Conservation (phyloP, 2,797 vertebrate species). For the Pelobates cultripes region DNA sequence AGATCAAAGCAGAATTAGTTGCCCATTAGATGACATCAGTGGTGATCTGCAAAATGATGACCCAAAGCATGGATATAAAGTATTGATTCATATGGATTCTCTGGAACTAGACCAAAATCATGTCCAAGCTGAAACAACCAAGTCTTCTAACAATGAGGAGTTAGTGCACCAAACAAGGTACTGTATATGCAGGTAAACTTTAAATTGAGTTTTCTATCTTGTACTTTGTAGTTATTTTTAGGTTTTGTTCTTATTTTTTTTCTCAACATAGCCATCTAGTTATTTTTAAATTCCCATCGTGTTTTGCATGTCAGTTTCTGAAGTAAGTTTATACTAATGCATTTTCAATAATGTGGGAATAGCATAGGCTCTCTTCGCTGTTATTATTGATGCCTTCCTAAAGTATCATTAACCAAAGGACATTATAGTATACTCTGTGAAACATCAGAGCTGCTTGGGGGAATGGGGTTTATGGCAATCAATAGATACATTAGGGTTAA, state of each 20-base stretch:
- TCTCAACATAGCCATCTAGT: neutral
- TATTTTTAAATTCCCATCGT: no score
- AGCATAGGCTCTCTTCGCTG: no score
- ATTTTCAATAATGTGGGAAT: no score
- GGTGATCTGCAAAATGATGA: conserved; percentile 80
- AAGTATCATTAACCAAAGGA: no score
- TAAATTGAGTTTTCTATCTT: neutral
- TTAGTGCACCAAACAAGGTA: conserved; percentile 28
- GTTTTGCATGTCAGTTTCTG: no score
- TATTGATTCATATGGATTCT: conserved; percentile 60
- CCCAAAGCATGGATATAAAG: conserved; percentile 62
- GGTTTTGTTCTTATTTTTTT: neutral
- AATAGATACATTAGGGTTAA: no score
- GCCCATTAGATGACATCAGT: conserved; percentile 78
- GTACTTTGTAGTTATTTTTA: neutral
- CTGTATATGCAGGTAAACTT: neutral
- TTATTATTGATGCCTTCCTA: no score
- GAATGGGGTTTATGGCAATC: no score
- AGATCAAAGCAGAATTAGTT: conserved; percentile 77
- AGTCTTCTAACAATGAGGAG: conserved; percentile 9
- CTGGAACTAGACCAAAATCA: conserved; percentile 43
- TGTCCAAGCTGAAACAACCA: conserved; percentile 14
- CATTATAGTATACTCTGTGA: no score
- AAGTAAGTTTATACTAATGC: no score
- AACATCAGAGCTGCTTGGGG: no score